phyloP scores from a whole-genome alignment of 2,797 vertebrate species.

The Triplophysa bombifrons region DNA sequence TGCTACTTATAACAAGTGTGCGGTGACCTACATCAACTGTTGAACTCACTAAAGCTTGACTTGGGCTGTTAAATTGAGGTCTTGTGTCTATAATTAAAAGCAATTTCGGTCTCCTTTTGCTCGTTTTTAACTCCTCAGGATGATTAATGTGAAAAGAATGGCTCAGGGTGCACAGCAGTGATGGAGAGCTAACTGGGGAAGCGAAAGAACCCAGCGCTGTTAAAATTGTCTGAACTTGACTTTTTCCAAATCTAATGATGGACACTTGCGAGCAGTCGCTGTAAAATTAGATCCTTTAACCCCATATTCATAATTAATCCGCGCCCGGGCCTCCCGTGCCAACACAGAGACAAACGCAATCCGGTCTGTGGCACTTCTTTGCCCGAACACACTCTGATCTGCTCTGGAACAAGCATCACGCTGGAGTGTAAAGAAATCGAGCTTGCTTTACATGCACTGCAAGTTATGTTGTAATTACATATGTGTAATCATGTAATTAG shows the following conservation, averaged over 20 bases:
- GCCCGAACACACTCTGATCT: conserved; percentile 44
- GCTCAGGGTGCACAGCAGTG: conserved; percentile 38
- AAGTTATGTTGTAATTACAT: conserved; percentile 7
- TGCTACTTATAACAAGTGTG: conserved; percentile 33
- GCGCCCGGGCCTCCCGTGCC: conserved; percentile 61
- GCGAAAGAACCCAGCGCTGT: conserved; percentile 14
- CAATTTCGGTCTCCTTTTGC: conserved; percentile 36
- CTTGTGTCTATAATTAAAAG: conserved; percentile 51
- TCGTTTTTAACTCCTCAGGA: conserved; percentile 36
- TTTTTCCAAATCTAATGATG: conserved; percentile 44
- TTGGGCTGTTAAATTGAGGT: conserved; percentile 39
- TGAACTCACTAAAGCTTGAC: conserved; percentile 41
- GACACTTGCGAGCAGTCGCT: conserved; percentile 50
- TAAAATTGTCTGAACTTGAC: conserved; percentile 30
- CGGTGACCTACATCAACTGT: conserved; percentile 41
- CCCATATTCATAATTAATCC: conserved; percentile 75
- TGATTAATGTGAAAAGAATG: conserved; percentile 37
- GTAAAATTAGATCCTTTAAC: conserved; percentile 76
- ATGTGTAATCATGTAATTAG: conserved; percentile 29
- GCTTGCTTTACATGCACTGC: background rate
- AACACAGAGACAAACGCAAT: conserved; percentile 68
- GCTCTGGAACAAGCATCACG: conserved; percentile 3
- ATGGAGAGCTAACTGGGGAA: conserved; percentile 38
- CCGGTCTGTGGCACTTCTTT: conserved; percentile 47
- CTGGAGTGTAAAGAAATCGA: background rate